Conservation (phyloP, 2,797 vertebrate genomes). For the Fundulus diaphanus region DNA sequence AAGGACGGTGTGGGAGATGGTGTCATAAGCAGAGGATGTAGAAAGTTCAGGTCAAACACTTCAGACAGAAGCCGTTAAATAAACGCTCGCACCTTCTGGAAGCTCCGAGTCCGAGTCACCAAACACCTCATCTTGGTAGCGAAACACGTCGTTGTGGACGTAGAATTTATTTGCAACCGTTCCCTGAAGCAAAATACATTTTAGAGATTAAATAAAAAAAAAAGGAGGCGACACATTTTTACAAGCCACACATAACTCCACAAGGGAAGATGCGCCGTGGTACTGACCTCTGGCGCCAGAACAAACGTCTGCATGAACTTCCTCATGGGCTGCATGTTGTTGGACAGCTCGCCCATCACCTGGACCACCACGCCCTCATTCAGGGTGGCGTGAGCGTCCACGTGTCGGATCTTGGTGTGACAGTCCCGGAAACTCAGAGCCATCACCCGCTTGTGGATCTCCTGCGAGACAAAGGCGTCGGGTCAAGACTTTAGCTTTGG, state of each 20-base stretch:
- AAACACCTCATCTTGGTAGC: conserved; percentile 98
- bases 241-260: neutral
- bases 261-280: neutral
- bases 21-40: neutral
- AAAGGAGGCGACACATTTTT: neutral
- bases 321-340: conserved; percentile 97
- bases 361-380: conserved; percentile 97
- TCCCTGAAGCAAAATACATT: conserved; percentile 76
- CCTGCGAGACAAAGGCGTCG: conserved; percentile 70
- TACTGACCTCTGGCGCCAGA: conserved; percentile 87
- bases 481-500: neutral
- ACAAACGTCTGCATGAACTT: conserved; percentile 99
- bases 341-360: conserved; percentile 98
- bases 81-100: conserved; percentile 83
- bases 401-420: conserved; percentile 95
- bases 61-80: neutral
- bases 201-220: too few relatives aligned
- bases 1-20: too few relatives aligned
- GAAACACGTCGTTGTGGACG: conserved; percentile 97
- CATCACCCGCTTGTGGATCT: conserved; percentile 97
- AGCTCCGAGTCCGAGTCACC: conserved; percentile 95
- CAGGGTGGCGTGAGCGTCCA: conserved; percentile 95
- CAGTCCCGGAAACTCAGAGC: conserved; percentile 96
- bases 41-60: neutral
- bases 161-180: conserved; percentile 98